These are phyloP conservation scores for Ceratina australensis DNA, from an alignment of 1,140 invertebrate species.

Conservation along the genomic window DNA sequence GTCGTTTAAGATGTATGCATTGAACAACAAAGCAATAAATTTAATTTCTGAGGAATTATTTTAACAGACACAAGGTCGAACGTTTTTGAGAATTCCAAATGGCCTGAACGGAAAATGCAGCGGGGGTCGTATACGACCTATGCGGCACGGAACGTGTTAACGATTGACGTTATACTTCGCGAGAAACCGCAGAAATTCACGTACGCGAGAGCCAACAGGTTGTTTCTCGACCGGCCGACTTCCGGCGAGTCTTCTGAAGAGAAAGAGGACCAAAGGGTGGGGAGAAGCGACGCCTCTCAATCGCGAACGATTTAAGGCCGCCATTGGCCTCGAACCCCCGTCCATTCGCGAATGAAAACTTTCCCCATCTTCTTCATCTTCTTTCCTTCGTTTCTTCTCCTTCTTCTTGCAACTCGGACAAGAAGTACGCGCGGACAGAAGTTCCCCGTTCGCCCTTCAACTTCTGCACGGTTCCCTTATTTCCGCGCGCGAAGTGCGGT, in stretches of 20 bases:
- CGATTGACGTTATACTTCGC: slow-evolving; percentile 25
- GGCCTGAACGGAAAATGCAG: no score
- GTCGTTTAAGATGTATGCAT: no score
- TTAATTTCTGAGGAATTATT: no score
- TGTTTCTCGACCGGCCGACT: slow-evolving; percentile 53
- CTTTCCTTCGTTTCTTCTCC: slow-evolving; percentile 5
- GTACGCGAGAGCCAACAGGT: slow-evolving; percentile 51
- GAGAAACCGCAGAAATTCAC: slow-evolving; percentile 20
- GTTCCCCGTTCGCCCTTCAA: slow-evolving; percentile 32
- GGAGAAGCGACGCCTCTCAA: slow-evolving; percentile 55
- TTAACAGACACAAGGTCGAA: no score
- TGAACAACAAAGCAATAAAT: no score
- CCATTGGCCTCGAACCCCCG: slow-evolving; percentile 59
- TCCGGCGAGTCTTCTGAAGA: slow-evolving; percentile 48
- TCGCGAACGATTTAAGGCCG: slow-evolving; percentile 61
- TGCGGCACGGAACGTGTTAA: slow-evolving; percentile 4
- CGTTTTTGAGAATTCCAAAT: no score
- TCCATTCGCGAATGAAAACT: slow-evolving; percentile 65
- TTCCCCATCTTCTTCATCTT: slow-evolving; percentile 57
- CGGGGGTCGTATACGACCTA: no score
- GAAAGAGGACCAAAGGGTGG: slow-evolving; percentile 37
- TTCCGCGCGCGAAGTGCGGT: slow-evolving; percentile 62
- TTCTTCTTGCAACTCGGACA: slow-evolving; percentile 49
- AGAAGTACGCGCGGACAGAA: slow-evolving; percentile 42
- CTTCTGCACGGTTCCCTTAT: slow-evolving; percentile 61